phyloP scores from a whole-genome alignment of 2,797 vertebrate genomes.

The Meda fulgida region DNA sequence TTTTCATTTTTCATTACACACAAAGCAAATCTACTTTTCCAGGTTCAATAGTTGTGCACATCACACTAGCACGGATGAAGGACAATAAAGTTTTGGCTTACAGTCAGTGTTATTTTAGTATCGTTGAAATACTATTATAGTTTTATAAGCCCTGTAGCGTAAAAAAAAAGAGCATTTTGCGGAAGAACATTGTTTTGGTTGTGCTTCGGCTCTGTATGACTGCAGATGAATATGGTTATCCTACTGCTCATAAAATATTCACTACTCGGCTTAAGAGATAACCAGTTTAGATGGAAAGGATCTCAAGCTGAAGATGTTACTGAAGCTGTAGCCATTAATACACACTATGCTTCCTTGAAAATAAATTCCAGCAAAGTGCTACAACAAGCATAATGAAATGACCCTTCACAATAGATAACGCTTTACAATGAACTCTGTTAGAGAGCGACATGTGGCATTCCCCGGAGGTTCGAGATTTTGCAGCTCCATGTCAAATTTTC shows the following conservation, averaged over 20 bases:
- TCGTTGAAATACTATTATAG: background rate
- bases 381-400: background rate
- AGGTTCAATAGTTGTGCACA: background rate
- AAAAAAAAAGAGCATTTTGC: background rate
- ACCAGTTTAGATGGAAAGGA: too few relatives aligned
- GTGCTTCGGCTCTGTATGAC: background rate
- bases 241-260: too few relatives aligned
- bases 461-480: background rate
- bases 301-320: too few relatives aligned
- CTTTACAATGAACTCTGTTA: too few relatives aligned
- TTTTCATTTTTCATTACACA: conserved; percentile 14
- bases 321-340: too few relatives aligned
- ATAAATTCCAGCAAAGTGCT: background rate
- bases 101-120: background rate
- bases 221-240: too few relatives aligned
- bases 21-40: background rate
- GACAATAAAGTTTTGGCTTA: background rate
- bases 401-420: background rate
- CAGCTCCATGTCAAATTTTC: background rate
- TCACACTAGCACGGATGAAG: background rate
- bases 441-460: too few relatives aligned
- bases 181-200: background rate
- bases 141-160: background rate
- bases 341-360: too few relatives aligned
- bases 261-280: too few relatives aligned